Evolutionary conservation across 2,797 vertebrate species (phyloP).

Genomic region (Sebastes dallii): DNA sequence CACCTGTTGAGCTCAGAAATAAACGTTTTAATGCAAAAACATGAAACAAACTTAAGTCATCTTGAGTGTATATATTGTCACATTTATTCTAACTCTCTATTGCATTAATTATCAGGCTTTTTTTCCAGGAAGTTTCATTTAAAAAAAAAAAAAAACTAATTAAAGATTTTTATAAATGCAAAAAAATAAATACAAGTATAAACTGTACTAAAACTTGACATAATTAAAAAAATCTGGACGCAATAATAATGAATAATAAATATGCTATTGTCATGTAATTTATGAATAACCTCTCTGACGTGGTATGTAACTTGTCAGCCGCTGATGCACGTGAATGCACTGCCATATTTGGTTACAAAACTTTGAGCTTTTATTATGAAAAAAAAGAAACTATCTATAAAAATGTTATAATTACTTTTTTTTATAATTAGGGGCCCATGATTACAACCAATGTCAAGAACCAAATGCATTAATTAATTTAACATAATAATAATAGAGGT

Average conservation of each 20-base stretch:
- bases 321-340: background rate
- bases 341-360: background rate
- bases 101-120: background rate
- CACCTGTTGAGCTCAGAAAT: constrained; percentile 36
- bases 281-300: background rate
- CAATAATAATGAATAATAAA: background rate
- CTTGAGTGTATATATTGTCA: background rate
- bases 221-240: background rate
- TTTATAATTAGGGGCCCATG: no score
- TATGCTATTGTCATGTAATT: background rate
- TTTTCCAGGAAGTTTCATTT: background rate
- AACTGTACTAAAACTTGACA: background rate
- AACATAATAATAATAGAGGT: background rate
- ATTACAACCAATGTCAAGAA: background rate
- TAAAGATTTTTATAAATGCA: background rate
- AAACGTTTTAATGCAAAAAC: background rate
- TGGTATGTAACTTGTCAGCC: background rate
- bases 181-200: background rate
- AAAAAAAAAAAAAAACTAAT: background rate
- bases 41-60: background rate
- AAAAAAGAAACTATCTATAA: background rate
- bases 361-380: background rate
- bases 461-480: background rate
- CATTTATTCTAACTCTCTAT: background rate
- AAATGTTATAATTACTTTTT: background rate